Evolutionary conservation across 1,140 invertebrate species (phyloP).

Genomic region (Halyomorpha halys): DNA sequence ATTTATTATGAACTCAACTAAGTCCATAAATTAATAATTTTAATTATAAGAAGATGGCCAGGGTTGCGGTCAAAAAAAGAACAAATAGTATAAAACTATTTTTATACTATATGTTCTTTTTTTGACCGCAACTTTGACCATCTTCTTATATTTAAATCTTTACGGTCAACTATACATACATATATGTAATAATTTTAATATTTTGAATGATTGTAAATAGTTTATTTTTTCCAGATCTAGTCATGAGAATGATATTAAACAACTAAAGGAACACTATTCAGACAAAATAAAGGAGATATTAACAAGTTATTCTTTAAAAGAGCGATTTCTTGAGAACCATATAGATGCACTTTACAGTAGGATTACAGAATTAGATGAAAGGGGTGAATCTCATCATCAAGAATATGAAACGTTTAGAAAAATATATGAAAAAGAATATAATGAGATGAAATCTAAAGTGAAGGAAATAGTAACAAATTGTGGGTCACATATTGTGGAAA

Average conservation of each 20-base stretch:
- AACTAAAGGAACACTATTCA: neutral
- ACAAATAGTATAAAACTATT: too few relatives aligned
- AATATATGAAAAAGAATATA: conserved; percentile 4
- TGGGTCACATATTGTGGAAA: neutral
- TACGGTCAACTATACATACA: too few relatives aligned
- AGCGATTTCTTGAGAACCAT: conserved; percentile 8
- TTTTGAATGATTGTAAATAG: too few relatives aligned
- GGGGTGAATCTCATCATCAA: neutral
- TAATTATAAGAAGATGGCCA: too few relatives aligned
- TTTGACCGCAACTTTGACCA: too few relatives aligned
- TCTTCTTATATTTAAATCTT: too few relatives aligned
- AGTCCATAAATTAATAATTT: too few relatives aligned
- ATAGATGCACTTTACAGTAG: neutral
- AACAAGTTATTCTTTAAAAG: neutral
- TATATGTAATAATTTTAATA: too few relatives aligned
- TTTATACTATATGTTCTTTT: too few relatives aligned
- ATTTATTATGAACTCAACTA: too few relatives aligned
- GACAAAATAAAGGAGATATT: neutral
- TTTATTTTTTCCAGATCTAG: neutral
- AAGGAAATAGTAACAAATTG: neutral
- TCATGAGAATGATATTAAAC: neutral
- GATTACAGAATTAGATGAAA: conserved; percentile 9
- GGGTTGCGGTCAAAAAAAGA: too few relatives aligned
- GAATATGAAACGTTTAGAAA: conserved; percentile 2
- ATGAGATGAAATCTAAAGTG: conserved; percentile 2